Conservation (phyloP, 1,140 invertebrate genomes). For the Polypedilum pembai region DNA sequence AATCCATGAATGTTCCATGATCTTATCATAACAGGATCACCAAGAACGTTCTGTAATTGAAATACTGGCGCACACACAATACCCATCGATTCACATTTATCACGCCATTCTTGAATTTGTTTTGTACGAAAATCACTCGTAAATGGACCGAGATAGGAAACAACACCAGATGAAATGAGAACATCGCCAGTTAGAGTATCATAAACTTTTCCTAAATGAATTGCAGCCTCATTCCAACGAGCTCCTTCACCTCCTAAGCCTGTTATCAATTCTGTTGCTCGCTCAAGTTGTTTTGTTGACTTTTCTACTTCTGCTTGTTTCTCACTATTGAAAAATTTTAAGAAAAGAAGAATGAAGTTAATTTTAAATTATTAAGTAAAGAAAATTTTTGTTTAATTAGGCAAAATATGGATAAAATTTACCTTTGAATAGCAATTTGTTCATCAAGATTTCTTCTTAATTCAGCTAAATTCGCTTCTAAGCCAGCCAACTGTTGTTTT, state of each 20-base stretch:
- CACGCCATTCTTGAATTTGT: conserved; percentile 63
- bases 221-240: conserved; percentile 73
- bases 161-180: conserved; percentile 76
- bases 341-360: background rate
- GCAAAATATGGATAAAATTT: conserved; percentile 22
- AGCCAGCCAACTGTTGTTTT: conserved; percentile 57
- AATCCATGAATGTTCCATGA: conserved; percentile 88
- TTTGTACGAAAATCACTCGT: conserved; percentile 61
- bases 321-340: conserved; percentile 48
- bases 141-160: conserved; percentile 87
- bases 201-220: conserved; percentile 61
- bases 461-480: conserved; percentile 62
- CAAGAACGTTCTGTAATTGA: conserved; percentile 65
- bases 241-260: conserved; percentile 75
- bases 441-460: conserved; percentile 61
- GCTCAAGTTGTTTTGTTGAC: conserved; percentile 81
- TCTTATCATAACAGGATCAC: conserved; percentile 78
- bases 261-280: conserved; percentile 87
- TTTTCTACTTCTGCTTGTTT: conserved; percentile 75
- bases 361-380: too few relatives aligned
- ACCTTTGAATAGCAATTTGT: conserved; percentile 45
- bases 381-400: too few relatives aligned
- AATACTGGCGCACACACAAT: conserved; percentile 71
- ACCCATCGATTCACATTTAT: conserved; percentile 54
- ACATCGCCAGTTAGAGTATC: conserved; percentile 67